These are phyloP conservation scores for Pteromalus puparum DNA, from an alignment of 1,140 invertebrate genomes.

Conservation along the genomic window DNA sequence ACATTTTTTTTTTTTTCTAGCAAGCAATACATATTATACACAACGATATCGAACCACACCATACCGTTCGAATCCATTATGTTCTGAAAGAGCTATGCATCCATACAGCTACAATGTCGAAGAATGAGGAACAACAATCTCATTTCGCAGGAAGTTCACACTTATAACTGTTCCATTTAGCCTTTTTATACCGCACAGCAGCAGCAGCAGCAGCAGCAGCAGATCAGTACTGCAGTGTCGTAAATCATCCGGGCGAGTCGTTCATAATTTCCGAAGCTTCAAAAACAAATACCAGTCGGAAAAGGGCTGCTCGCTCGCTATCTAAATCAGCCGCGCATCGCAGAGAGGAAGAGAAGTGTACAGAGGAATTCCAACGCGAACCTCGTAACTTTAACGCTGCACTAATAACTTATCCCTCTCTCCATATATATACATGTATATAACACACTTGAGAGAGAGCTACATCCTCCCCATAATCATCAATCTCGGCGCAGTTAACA, in stretches of 20 bases:
- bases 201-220: too few species aligned
- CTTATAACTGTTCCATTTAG: slow-evolving; percentile 4
- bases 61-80: slow-evolving; percentile 6
- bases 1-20: background rate
- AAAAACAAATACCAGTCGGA: background rate
- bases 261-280: slow-evolving; percentile 1
- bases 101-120: background rate
- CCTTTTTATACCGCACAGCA: background rate
- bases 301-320: background rate
- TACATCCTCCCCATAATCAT: slow-evolving; percentile 11
- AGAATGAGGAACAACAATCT: background rate
- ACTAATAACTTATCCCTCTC: background rate
- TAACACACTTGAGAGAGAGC: background rate
- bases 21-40: background rate
- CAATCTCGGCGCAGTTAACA: background rate
- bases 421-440: background rate
- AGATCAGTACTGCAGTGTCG: too few species aligned
- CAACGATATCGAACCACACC: background rate
- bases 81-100: background rate
- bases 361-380: too few species aligned
- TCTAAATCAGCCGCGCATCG: background rate
- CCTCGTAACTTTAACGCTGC: background rate
- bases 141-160: slow-evolving; percentile 1
- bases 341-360: background rate
- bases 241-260: background rate